Conservation (phyloP, 2,113 vertebrate species). For the Pseudorasbora parva region DNA sequence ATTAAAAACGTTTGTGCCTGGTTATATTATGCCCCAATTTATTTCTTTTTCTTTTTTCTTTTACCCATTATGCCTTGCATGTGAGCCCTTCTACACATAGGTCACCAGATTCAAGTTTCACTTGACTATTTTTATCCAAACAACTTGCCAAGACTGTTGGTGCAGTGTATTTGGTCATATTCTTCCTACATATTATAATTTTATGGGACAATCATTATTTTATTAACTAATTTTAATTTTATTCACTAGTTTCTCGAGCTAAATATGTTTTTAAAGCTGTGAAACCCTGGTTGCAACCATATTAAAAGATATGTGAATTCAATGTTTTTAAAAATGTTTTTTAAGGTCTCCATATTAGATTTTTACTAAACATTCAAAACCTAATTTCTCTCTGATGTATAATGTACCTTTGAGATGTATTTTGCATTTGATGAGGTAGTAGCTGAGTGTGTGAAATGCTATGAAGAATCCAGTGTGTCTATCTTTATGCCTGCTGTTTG, state of each 20-base stretch:
- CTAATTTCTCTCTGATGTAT: not conserved
- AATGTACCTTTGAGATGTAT: not conserved
- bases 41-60: not conserved
- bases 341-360: too few relatives aligned
- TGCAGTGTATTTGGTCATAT: slow-evolving; percentile 24
- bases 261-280: not conserved
- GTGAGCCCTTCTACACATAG: slow-evolving; percentile 55
- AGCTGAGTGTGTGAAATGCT: not conserved
- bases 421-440: not conserved
- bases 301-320: not conserved
- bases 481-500: not conserved
- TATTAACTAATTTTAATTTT: not conserved
- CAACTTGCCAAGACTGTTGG: slow-evolving; percentile 50
- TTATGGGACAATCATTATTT: not conserved
- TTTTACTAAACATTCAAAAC: not conserved
- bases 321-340: too few relatives aligned
- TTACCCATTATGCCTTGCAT: slow-evolving; percentile 41
- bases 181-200: not conserved
- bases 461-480: not conserved
- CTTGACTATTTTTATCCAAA: slow-evolving; percentile 69
- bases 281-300: not conserved
- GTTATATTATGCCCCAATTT: too few relatives aligned
- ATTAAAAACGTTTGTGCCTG: not conserved
- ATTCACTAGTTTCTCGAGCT: not conserved
- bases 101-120: slow-evolving; percentile 71